These are phyloP conservation scores for Zoanthus sociatus DNA, from an alignment of 92 coral and sea anemone species.

Conservation along the genomic window DNA sequence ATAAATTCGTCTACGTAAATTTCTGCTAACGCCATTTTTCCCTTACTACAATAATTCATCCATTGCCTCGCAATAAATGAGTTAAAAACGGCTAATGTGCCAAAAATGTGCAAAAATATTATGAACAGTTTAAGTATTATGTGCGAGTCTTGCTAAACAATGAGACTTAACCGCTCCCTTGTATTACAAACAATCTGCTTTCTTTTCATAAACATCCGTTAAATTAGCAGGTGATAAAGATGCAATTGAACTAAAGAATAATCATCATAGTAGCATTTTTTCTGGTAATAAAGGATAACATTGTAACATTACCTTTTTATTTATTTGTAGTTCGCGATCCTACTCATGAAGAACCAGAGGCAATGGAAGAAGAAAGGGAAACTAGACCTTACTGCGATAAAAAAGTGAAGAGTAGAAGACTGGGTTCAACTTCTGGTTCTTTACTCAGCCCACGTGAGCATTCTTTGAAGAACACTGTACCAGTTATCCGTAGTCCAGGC, in stretches of 20 bases:
- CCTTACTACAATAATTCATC: too few relatives aligned
- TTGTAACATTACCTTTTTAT: not conserved
- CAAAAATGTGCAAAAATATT: too few relatives aligned
- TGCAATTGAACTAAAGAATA: not conserved
- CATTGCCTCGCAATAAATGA: too few relatives aligned
- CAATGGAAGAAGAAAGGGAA: constrained; percentile 67
- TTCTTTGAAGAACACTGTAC: constrained; percentile 55
- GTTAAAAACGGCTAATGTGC: too few relatives aligned
- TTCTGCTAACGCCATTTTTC: too few relatives aligned
- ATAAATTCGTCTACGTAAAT: too few relatives aligned
- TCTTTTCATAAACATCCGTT: too few relatives aligned
- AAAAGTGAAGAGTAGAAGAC: constrained; percentile 64
- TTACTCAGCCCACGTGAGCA: constrained; percentile 75
- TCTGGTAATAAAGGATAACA: not conserved
- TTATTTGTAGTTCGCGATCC: constrained; percentile 32
- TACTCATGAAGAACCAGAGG: constrained; percentile 58
- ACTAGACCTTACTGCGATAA: constrained; percentile 49
- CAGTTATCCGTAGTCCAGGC: constrained; percentile 61
- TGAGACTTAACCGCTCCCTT: too few relatives aligned
- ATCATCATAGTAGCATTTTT: not conserved
- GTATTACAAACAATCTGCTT: too few relatives aligned
- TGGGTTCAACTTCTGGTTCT: constrained; percentile 76
- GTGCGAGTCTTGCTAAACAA: too few relatives aligned
- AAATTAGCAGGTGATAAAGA: too few relatives aligned
- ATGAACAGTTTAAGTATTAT: too few relatives aligned